phyloP scores from a whole-genome alignment of 2,797 vertebrate genomes.

The Pipistrellus pygmaeus region DNA sequence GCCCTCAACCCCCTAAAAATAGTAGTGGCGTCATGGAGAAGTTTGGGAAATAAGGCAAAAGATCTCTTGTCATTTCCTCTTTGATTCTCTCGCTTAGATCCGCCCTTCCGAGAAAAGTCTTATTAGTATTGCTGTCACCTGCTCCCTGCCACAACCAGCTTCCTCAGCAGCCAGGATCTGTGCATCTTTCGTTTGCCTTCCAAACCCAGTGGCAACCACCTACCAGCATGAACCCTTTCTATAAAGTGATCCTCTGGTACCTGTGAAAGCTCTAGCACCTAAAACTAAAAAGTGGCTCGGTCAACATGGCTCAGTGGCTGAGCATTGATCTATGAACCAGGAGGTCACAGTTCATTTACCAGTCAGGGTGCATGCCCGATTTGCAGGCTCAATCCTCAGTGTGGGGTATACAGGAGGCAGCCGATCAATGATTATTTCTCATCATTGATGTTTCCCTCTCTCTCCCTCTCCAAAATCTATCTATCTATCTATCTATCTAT shows the following conservation, averaged over 20 bases:
- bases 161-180: neutral
- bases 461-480: too few relatives aligned
- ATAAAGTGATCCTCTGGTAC: neutral
- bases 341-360: too few relatives aligned
- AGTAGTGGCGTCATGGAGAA: neutral
- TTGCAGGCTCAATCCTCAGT: too few relatives aligned
- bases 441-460: too few relatives aligned
- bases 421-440: too few relatives aligned
- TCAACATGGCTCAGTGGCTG: too few relatives aligned
- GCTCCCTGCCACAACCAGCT: neutral
- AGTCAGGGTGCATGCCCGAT: too few relatives aligned
- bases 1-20: neutral
- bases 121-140: neutral
- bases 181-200: neutral
- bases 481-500: too few relatives aligned
- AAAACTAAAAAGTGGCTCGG: neutral
- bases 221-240: neutral
- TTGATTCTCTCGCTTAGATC: conserved; percentile 5
- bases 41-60: neutral
- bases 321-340: too few relatives aligned
- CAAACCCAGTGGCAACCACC: neutral
- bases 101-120: neutral
- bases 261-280: neutral
- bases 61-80: neutral
- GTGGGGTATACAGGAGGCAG: too few relatives aligned